Conservation (phyloP, 2,113 vertebrate species). For the Oenanthe melanoleuca region DNA sequence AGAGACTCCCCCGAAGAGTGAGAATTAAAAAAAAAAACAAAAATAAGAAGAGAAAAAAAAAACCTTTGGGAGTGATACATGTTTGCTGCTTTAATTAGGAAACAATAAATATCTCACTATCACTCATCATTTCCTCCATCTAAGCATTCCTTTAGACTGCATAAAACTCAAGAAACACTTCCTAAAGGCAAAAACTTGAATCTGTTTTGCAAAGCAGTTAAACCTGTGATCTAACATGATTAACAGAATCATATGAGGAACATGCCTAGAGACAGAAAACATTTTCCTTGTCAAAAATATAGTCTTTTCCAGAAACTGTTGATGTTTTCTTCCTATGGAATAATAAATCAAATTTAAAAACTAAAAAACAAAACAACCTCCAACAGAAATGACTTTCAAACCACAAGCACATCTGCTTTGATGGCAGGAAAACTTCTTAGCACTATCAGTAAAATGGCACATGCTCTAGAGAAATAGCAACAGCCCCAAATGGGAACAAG, state of each 20-base stretch:
- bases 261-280: background rate
- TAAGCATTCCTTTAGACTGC: background rate
- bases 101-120: background rate
- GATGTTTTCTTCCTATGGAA: background rate
- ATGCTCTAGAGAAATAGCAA: background rate
- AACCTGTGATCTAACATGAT: background rate
- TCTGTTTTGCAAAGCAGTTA: background rate
- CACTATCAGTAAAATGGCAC: constrained; percentile 1
- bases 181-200: background rate
- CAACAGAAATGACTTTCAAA: background rate
- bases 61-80: background rate
- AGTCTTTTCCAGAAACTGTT: background rate
- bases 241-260: background rate
- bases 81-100: background rate
- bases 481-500: background rate
- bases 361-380: background rate
- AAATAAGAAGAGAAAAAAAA: background rate
- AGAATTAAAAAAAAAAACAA: background rate
- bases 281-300: background rate
- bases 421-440: background rate
- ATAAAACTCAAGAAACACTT: background rate
- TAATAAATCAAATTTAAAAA: background rate
- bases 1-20: background rate
- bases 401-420: background rate
- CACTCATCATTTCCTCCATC: background rate